Conservation (phyloP, 2,888 invertebrate genomes). For the Dryadula phaetusa region DNA sequence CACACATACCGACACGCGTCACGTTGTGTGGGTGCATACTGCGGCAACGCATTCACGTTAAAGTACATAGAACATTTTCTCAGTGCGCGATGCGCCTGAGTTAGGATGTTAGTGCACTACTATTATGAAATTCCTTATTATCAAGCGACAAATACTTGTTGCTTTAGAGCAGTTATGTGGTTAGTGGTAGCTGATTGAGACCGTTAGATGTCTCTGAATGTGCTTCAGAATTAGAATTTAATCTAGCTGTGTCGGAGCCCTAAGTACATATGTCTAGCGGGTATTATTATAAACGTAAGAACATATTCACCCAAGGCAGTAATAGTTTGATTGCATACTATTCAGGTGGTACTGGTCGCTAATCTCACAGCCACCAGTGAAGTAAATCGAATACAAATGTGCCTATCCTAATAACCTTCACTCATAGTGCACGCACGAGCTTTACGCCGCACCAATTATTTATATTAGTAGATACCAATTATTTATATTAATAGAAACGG, state of each 20-base stretch:
- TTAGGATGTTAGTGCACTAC: constrained; percentile 61
- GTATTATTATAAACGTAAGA: constrained; percentile 34
- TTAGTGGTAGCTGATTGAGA: constrained; percentile 34
- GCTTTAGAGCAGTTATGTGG: constrained; percentile 55
- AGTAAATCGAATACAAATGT: constrained; percentile 80
- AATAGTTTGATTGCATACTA: constrained; percentile 74
- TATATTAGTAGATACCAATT: constrained; percentile 57
- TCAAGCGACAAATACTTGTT: constrained; percentile 60
- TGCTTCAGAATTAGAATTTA: constrained; percentile 45
- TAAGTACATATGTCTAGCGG: constrained; percentile 28
- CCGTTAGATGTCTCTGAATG: constrained; percentile 39
- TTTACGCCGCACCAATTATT: constrained; percentile 65
- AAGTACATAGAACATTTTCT: constrained; percentile 68
- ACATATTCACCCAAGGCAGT: constrained; percentile 63
- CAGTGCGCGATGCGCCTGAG: constrained; percentile 59
- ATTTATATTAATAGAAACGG: constrained; percentile 64
- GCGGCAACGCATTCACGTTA: constrained; percentile 52
- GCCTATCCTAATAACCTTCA: constrained; percentile 71
- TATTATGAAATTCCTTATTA: constrained; percentile 69
- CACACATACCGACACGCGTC: constrained; percentile 75
- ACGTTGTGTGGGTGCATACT: constrained; percentile 58
- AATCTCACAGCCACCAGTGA: constrained; percentile 73
- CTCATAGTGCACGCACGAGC: constrained; percentile 62
- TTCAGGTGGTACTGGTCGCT: constrained; percentile 59
- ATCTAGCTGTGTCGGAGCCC: constrained; percentile 38